Base-by-base conservation (phyloP, 2,113 vertebrate species). In the Neodon shergylaensis region DNA sequence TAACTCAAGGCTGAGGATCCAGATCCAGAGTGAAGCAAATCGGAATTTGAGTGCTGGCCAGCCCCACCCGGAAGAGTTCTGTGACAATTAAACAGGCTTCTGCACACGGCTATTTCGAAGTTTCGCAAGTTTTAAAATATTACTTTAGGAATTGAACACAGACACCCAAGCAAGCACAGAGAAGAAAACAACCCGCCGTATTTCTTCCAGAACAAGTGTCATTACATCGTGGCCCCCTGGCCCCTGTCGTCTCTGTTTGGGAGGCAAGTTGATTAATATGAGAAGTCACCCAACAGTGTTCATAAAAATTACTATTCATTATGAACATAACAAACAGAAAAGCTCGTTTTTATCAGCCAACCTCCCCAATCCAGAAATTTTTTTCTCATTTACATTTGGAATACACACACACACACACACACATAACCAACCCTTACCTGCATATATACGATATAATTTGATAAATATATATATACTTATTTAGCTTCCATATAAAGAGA, bases 1-100 rank as follows among this genome's bases (percentile, higher is more conserved):
- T 85, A 92, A 88, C 76, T 90, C 63, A 68, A 94, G 73, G 72
- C 91, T 92, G 81, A 96, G 52, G 90, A 88, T 1, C 17, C 3
- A 91, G 44, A 8, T 79, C 74, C 31, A 17, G 52, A 90, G 72
- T 39, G 14, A 33, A 93, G 49, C 28, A 87, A 79, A 96, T 79
- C n/a, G 74, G 85, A 91, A 54, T 61, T 9, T 44, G 79, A 94
- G 84, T 3, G 19, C 39, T 28, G 3, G 42, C 31, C 63, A 54
- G 47, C 21, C 92, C 33, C 7, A 63, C 65, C 65, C 74, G 28
- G 17, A 8, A 6, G 1, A 72, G 83, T 61, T 66, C 84, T 90
- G 44, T 36, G 58, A 74, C 68, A 74, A 86, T 1, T 33, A 49
- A 10, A 33, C 17, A 70, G 78, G 44, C 66, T 78, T 68, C 17